Evolutionary conservation across 2,113 vertebrate species (phyloP), one percentile per base, ranked within the genome.

Genomic region (Neopipo cinnamomea): DNA sequence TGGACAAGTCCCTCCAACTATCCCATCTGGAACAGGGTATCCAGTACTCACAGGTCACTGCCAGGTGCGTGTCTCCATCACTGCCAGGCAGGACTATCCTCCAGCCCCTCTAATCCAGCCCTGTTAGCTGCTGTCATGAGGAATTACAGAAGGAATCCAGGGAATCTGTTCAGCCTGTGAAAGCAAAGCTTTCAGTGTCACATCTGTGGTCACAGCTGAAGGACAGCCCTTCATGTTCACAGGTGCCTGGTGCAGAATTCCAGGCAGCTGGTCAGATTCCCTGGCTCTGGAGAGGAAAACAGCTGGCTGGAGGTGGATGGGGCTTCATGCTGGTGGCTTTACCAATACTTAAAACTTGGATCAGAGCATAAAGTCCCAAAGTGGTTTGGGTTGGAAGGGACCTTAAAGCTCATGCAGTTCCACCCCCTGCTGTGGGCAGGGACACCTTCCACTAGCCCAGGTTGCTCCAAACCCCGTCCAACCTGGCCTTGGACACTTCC

Each of bases 401-500:
- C 9, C 39, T 25, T 47, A 31, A 76, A 31, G 6, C 3, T 17
- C 4, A 24, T 11, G 24, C 25, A 9, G 4, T n/a, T 61, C 66
- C 24, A 35, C 1, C 14, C 16, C 16, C 20, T 53, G 8, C 39
- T 24, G 35, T 25, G 9, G 15, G 15, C 70, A 74, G 53, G 28
- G 52, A 39, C 62, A 46, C 15, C 33, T 82, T 0, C 77, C 39
- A 39, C 53, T 3, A 0, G 7, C 23, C 52, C 46, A 53, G 53
- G 46, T 0, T n/a, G 23, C 37, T 82, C 46, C 52, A 42, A 42
- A 4, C 21, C 42, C 37, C 0, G 0, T 19, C 50, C 76, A 59
- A 0, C 52, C 77, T 67, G 68, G 13, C n/a, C 46, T 41, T 30
- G 46, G 28, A 0, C 46, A 53, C 28, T 61, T 0, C 53, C 70